Evolutionary conservation across 2,888 invertebrate species (phyloP), one percentile per base, ranked within the genome.

Genomic region (Margaritifera margaritifera): DNA sequence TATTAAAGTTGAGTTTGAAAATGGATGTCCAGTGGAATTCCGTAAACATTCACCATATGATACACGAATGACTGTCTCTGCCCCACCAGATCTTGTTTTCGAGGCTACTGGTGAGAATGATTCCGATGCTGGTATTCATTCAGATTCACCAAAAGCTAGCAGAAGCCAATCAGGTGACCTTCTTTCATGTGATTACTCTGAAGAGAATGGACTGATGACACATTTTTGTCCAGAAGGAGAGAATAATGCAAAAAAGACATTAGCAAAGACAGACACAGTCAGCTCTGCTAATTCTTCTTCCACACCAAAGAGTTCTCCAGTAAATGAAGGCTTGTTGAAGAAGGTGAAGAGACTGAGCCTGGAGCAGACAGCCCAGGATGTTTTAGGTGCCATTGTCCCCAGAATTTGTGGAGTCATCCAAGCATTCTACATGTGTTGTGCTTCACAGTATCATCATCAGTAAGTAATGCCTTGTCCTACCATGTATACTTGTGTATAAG

Each of bases 361-460:
- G 51, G 69, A 64, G 25, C 50, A 64, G 24, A 56, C 66, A 6
- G 77, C 78, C 61, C 79, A 79, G 53, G 82, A 85, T 71, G 72
- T 87, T 20, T 77, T 87, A 31, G 77, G 78, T 55, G 80, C 79
- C n/a, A 83, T 82, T 11, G 77, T 86, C 51, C 85, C 87, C 0
- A 72, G 86, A 50, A 80, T 88, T 6, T 87, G 86, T 75, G 85
- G 85, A 62, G 84, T 87, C 27, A 83, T 88, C 31, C 85, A 87
- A 63, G 85, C 86, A 8, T 88, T 83, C 75, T 88, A 88, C 64
- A 80, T 82, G 68, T 83, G 84, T 62, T 86, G 86, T 72, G 67
- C 82, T 15, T 81, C 81, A 70, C 80, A 77, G 24, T 65, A 72
- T 24, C 69, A 68, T 51, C 71, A 69, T 55, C 62, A 65, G 80